A percentile compares a stretch with the other conserved stretches of the same genome.
Conservation (phyloP, 1,140 invertebrate genomes). For the Maniola jurtina region DNA sequence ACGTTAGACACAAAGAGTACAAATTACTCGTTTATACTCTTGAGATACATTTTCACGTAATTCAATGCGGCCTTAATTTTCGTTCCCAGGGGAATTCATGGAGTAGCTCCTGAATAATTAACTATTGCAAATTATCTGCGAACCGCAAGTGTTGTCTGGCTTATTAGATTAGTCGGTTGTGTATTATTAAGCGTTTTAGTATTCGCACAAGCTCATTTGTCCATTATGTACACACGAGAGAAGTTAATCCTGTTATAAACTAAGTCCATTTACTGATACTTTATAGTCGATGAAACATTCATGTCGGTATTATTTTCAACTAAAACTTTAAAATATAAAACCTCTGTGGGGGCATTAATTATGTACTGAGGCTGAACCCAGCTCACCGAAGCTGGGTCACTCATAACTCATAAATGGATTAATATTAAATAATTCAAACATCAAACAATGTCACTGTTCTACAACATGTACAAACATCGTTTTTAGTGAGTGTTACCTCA, state of each 20-base stretch:
- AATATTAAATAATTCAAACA: no score
- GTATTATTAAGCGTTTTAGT: constrained; percentile 3
- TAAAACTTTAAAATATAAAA: no score
- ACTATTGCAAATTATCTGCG: constrained; percentile 2
- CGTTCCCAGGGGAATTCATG: not conserved
- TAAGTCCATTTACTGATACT: constrained; percentile 1
- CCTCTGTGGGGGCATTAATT: no score
- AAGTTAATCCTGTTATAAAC: not conserved
- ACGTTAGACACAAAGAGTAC: no score
- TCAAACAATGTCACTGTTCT: no score
- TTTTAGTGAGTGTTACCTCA: no score
- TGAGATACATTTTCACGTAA: not conserved
- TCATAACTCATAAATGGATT: no score
- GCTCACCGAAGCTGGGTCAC: no score
- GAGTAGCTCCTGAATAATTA: not conserved
- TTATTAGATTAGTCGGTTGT: constrained; percentile 2
- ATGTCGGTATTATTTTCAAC: no score
- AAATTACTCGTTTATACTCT: no score
- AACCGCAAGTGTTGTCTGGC: constrained; percentile 2
- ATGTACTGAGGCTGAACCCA: no score
- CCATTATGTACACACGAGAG: not conserved
- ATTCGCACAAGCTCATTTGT: not conserved
- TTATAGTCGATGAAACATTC: not conserved
- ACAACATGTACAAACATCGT: no score
- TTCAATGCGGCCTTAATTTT: not conserved